Percentiles rank a stretch among this genome's conserved stretches.
Conservation (phyloP, 1,140 invertebrate genomes). For the Diabrotica undecimpunctata region DNA sequence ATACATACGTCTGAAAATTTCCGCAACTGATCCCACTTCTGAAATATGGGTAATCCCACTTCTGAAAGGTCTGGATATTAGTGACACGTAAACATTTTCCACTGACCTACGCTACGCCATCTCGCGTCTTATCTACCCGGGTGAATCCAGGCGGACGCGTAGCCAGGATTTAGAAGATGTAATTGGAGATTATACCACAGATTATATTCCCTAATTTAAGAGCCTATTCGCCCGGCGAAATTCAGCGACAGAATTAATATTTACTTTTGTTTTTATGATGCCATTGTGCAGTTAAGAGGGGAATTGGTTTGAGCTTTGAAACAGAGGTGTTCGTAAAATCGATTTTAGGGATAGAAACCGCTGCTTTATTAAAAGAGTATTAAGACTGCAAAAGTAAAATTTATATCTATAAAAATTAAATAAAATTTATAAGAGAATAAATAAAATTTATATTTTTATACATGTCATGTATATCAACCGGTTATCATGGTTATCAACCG, state of each 20-base stretch:
- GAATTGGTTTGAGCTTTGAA: slow-evolving; percentile 1
- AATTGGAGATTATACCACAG: slow-evolving; percentile 30
- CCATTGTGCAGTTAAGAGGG: slow-evolving; percentile 4
- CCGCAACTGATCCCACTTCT: not conserved
- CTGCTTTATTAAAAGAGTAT: too few relatives aligned
- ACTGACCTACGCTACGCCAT: slow-evolving; percentile 1
- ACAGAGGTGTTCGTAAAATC: too few relatives aligned
- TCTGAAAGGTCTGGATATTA: slow-evolving; percentile 2
- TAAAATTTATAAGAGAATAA: too few relatives aligned
- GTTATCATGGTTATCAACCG: too few relatives aligned
- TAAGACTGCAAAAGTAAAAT: too few relatives aligned
- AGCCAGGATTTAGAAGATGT: slow-evolving; percentile 31
- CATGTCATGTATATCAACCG: too few relatives aligned
- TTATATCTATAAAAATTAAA: too few relatives aligned
- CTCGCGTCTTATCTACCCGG: slow-evolving; percentile 1
- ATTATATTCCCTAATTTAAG: slow-evolving; percentile 35
- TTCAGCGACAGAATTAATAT: slow-evolving; percentile 27
- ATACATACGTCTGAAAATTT: not conserved
- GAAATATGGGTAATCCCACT: slow-evolving; percentile 2
- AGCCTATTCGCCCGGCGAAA: slow-evolving; percentile 12
- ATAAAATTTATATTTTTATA: too few relatives aligned
- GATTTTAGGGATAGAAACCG: too few relatives aligned
- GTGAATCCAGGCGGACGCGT: slow-evolving; percentile 13
- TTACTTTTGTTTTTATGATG: slow-evolving; percentile 28
- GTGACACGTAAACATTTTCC: slow-evolving; percentile 2